Evolutionary conservation across 2,888 invertebrate species (phyloP).

Genomic region (Gonocerus acuteangulatus): DNA sequence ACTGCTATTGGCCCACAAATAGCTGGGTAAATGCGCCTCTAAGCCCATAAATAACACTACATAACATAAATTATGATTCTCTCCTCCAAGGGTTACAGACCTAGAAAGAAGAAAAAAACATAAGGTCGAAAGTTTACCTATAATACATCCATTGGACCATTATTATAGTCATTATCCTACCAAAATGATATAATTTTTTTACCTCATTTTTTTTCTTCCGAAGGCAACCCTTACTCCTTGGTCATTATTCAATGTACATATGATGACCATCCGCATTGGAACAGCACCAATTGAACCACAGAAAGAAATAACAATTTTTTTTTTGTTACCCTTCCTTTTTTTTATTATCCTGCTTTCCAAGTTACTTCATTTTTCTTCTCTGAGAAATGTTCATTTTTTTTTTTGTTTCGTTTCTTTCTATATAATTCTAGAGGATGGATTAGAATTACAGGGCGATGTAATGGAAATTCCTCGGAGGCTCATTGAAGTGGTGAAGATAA

Average conservation of each 20-base stretch:
- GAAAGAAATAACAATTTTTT: constrained; percentile 6
- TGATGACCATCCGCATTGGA: constrained; percentile 12
- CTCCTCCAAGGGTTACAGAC: not conserved
- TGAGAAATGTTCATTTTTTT: not conserved
- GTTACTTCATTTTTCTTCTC: too few relatives aligned
- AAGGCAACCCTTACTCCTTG: not conserved
- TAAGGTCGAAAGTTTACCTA: not conserved
- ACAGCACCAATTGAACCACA: constrained; percentile 9
- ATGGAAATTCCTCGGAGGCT: constrained; percentile 10
- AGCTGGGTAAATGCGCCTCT: not conserved
- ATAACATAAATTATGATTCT: not conserved
- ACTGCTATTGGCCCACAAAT: too few relatives aligned
- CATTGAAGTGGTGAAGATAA: not conserved
- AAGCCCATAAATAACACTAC: not conserved
- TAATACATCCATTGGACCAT: not conserved
- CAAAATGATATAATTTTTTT: constrained; percentile 21
- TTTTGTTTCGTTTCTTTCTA: constrained; percentile 2
- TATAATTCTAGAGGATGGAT: constrained; percentile 14
- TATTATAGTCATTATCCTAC: constrained; percentile 20
- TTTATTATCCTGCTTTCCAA: not conserved
- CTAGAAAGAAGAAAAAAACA: not conserved
- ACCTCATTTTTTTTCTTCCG: not conserved
- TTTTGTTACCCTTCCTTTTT: constrained; percentile 4
- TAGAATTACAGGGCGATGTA: constrained; percentile 20
- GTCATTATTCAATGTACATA: constrained; percentile 19